Base-by-base conservation (phyloP, 2,888 invertebrate species). In the Scaptomyza polygonia region DNA sequence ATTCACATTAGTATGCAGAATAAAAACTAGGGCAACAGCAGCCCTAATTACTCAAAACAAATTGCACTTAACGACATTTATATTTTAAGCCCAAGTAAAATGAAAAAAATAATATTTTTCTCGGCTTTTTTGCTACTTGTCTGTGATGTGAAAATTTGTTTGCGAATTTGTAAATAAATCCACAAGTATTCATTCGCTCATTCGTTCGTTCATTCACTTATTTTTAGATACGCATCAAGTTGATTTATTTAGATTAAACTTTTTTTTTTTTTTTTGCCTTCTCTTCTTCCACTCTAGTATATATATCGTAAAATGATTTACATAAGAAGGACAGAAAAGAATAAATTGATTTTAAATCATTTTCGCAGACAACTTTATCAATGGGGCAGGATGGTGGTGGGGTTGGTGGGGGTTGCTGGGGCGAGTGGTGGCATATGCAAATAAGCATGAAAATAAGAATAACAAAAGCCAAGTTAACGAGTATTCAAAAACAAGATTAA, bases 331-430 rank as follows among this genome's bases (percentile, higher is more conserved):
- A 74, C 80, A 82, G 82, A 84, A 88, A 79, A 80, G 88, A 86
- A 82, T 88, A 88, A 88, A 88, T 88, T 88, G 88, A 88, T 88
- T 88, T 89, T 88, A 89, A 88, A 89, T 89, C 89, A 88, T 86
- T 88, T 88, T 81, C 79, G 70, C 83, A 80, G 81, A 70, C 69
- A 57, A 69, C 62, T 69, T 64, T 67, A 67, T 47, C 1, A n/a
- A 6, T 1, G 6, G 8, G 16, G 3, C 29, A 7, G 40, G 1
- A 25, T 25, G 34, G 16, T 21, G 29, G 25, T 9, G 40, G 30
- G 25, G n/a, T n/a, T 12, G 57, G 54, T 43, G 57, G 36, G 1
- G 56, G 44, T 9, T 9, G 45, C n/a, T 5, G 45, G 61, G 29
- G 39, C 45, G 25, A n/a, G 45, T 61, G 65, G n/a, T n/a, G n/a